Base-by-base conservation (phyloP, 2,797 vertebrate species). In the Cichlasoma orientale region DNA sequence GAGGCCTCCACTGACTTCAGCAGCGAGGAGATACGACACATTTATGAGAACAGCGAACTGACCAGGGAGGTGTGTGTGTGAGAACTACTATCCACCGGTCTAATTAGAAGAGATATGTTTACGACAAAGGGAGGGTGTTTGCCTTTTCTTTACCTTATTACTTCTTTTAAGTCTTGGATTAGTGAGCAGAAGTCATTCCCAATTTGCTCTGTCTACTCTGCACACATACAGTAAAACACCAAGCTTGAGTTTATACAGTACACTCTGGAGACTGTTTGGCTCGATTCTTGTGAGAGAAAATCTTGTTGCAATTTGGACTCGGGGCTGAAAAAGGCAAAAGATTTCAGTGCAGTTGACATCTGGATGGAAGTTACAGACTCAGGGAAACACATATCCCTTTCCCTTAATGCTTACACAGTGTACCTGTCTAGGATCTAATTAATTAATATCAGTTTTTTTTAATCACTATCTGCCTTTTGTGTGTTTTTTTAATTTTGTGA, bases 11-110 rank as follows among this genome's bases (percentile, higher is more conserved):
- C 96, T 4, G 97, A 97, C 85, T 97, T 98, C 94, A 98, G 97
- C 94, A 98, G 96, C 71, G 98, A 99, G 85, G 98, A 99, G 93
- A 97, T 99, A 86, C 95, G 94, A 59, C 97, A 98, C 86, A 97
- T 98, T 91, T 98, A 98, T 82, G 97, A 99, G 92, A 97, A 96
- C 93, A 98, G 94, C 59, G 96, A 96, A 89, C 97, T 99, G 91
- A 98, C 97, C 79, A 97, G 96, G 88, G 97, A 98, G 96, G 98
- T 98, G 59, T 9, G 88, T 9, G 88, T 75, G 66, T 70, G 29
- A 33, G 16, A 13, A 72, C n/a, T 72, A 13, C 63, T 50, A 2
- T 66, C 38, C 38, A 47, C 23, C 47, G 61, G 23, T 47, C 27
- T 16, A 66, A 66, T 50, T 66, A 47, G 41, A 50, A 50, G 16